Percentiles rank a stretch among this genome's conserved stretches.
Conservation (phyloP, 2,797 vertebrate species). For the Vespertilio murinus region DNA sequence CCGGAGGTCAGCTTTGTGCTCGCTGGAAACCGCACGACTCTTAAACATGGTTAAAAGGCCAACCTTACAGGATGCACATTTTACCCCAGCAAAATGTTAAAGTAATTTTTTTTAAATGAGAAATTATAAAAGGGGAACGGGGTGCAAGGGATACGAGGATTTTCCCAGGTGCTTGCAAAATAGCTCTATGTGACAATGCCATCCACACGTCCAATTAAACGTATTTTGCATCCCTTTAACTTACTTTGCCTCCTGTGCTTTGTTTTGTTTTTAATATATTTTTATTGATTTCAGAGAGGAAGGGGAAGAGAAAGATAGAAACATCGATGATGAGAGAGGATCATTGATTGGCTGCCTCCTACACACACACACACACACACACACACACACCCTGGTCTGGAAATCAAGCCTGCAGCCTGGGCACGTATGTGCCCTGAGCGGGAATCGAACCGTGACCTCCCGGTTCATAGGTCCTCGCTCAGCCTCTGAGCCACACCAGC, state of each 20-base stretch:
- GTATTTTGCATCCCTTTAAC: not conserved
- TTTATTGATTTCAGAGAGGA: too few species aligned
- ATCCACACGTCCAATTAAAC: not conserved
- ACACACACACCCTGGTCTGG: too few species aligned
- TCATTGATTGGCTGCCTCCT: too few species aligned
- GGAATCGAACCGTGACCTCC: too few species aligned
- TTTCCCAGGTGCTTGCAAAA: constrained; percentile 14
- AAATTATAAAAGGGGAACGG: not conserved
- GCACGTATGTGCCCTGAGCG: too few species aligned
- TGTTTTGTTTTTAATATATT: too few species aligned
- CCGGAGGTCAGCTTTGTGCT: not conserved
- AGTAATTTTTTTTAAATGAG: not conserved
- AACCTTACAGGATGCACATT: not conserved
- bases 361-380: too few species aligned
- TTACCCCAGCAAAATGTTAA: not conserved
- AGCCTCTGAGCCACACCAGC: too few species aligned
- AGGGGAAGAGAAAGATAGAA: too few species aligned
- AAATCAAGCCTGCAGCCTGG: too few species aligned
- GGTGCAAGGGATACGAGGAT: not conserved
- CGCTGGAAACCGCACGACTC: not conserved
- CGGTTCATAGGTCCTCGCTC: too few species aligned
- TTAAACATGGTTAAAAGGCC: not conserved
- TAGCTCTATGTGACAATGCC: not conserved
- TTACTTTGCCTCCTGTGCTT: not conserved
- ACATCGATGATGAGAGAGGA: too few species aligned